Conservation (phyloP, 2,797 vertebrate genomes). For the Columba guinea region DNA sequence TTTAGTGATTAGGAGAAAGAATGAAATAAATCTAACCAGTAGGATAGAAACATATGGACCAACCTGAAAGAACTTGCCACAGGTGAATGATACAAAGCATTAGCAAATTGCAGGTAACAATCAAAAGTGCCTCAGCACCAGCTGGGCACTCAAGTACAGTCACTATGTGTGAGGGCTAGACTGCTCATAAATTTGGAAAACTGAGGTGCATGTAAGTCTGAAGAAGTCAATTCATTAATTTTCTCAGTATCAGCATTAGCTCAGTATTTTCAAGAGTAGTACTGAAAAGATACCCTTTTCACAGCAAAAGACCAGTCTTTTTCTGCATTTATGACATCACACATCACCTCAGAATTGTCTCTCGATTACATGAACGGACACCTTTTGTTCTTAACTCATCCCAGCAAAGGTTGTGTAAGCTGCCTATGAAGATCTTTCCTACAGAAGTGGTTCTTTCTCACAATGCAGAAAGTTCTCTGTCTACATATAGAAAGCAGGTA, state of each 20-base stretch:
- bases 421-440: not conserved
- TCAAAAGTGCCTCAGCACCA: slow-evolving; percentile 14
- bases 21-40: not conserved
- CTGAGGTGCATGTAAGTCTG: not conserved
- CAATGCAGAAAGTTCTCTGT: not conserved
- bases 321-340: not conserved
- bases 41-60: not conserved
- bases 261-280: not conserved
- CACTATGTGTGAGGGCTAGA: not conserved
- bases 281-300: not conserved
- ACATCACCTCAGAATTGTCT: not conserved
- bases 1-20: not conserved
- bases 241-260: not conserved
- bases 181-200: not conserved
- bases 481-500: not conserved
- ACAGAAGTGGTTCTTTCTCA: not conserved
- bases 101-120: not conserved
- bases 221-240: not conserved
- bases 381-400: not conserved
- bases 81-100: not conserved
- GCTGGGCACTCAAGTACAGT: slow-evolving; percentile 12
- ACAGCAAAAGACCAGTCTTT: not conserved
- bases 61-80: not conserved
- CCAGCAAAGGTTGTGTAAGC: not conserved
- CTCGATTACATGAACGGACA: not conserved